Evolutionary conservation across 1,140 invertebrate species (phyloP).

Genomic region (Zaprionus nigranus): DNA sequence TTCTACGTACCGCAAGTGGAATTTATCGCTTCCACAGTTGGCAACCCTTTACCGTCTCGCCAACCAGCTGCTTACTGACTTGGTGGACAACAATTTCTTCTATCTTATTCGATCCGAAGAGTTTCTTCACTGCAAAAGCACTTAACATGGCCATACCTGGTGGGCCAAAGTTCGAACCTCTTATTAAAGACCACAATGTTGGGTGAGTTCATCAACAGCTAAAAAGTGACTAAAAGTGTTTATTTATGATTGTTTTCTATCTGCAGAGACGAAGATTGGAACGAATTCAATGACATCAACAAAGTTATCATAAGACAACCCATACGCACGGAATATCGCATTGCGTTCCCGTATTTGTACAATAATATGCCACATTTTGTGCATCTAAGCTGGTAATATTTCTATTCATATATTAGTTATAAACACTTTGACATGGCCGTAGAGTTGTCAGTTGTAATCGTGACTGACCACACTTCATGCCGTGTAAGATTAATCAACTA

Average conservation of each 20-base stretch:
- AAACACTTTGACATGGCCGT: constrained; percentile 45
- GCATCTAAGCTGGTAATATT: constrained; percentile 94
- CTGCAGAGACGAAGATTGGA: constrained; percentile 99
- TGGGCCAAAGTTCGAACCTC: constrained; percentile 99
- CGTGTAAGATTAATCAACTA: constrained; percentile 63
- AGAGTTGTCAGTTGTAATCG: constrained; percentile 44
- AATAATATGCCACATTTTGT: constrained; percentile 99
- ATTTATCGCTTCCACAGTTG: constrained; percentile 97
- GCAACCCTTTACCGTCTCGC: constrained; percentile 98
- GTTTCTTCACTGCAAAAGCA: constrained; percentile 99
- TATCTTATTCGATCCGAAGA: constrained; percentile 99
- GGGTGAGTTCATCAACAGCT: constrained; percentile 86
- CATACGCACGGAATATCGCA: constrained; percentile 99
- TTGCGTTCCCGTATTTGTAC: constrained; percentile 99
- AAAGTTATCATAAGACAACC: constrained; percentile 99
- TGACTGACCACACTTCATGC: constrained; percentile 50
- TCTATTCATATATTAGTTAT: not conserved
- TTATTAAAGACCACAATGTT: constrained; percentile 98
- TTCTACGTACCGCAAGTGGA: constrained; percentile 98
- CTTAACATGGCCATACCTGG: constrained; percentile 99
- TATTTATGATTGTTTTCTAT: not conserved
- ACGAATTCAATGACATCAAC: constrained; percentile 99
- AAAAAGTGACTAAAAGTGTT: not conserved
- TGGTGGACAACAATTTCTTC: constrained; percentile 99
- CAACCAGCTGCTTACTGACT: constrained; percentile 98